Percentiles rank a stretch among this genome's conserved stretches.
Conservation (phyloP, 92 coral and sea anemone genomes). For the Epizoanthus rinbou region DNA sequence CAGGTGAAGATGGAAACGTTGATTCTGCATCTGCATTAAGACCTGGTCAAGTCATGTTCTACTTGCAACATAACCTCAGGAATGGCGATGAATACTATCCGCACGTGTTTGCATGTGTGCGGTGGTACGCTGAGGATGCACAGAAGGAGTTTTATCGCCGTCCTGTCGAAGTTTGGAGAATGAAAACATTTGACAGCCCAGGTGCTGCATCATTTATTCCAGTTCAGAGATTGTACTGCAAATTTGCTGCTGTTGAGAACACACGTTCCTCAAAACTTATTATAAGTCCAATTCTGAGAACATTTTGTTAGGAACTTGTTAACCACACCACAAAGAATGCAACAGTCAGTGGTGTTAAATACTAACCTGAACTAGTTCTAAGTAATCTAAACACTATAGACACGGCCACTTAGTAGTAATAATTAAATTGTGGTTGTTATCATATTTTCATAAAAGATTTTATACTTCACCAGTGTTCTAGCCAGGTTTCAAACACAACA, state of each 20-base stretch:
- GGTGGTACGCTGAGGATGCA: constrained; percentile 48
- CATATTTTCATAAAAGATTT: no score
- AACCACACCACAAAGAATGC: neutral
- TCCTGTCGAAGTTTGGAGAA: constrained; percentile 52
- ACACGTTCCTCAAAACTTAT: constrained; percentile 36
- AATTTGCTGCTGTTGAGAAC: constrained; percentile 47
- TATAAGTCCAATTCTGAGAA: constrained; percentile 43
- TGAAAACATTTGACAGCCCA: constrained; percentile 31
- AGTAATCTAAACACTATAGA: no score
- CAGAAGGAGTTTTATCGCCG: constrained; percentile 45
- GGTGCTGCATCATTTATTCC: constrained; percentile 58
- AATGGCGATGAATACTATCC: constrained; percentile 23
- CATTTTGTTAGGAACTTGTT: constrained; percentile 41
- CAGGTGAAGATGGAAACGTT: constrained; percentile 48
- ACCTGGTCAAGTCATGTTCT: constrained; percentile 52
- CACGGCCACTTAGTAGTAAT: no score
- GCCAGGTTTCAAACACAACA: no score
- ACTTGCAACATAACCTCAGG: constrained; percentile 33
- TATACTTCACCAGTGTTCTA: no score
- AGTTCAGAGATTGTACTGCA: constrained; percentile 45
- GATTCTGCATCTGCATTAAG: constrained; percentile 37
- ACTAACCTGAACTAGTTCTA: no score
- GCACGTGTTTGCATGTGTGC: constrained; percentile 53
- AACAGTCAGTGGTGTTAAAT: no score
- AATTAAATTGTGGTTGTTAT: no score